phyloP scores from a whole-genome alignment of 2,888 invertebrate genomes.

The Mythimna albipuncta region DNA sequence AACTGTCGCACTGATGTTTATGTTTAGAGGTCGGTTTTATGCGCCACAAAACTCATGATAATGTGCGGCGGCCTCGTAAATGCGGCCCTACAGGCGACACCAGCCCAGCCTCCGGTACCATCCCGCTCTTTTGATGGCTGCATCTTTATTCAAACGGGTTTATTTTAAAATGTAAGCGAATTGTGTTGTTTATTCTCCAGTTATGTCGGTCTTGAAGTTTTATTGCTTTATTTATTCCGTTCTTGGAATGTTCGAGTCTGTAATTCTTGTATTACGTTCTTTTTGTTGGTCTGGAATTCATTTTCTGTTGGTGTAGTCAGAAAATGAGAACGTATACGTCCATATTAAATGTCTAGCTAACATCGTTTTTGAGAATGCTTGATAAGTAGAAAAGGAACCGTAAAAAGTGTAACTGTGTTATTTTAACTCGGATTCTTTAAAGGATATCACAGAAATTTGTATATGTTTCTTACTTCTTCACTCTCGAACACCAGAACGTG shows the following conservation, averaged over 20 bases:
- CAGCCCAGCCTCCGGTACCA: background rate
- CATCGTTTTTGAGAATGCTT: background rate
- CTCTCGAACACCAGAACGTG: too few relatives aligned
- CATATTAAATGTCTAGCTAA: background rate
- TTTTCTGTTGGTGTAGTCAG: background rate
- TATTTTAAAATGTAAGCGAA: constrained; percentile 56
- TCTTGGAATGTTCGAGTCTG: constrained; percentile 17
- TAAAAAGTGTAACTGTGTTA: background rate
- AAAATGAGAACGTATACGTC: background rate
- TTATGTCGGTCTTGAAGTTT: constrained; percentile 37
- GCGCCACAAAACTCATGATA: constrained; percentile 63
- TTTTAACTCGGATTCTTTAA: background rate
- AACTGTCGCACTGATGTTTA: constrained; percentile 55
- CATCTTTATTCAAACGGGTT: constrained; percentile 50
- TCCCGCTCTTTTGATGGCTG: constrained; percentile 41
- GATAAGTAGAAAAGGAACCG: background rate
- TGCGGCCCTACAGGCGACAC: background rate
- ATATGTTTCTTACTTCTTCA: too few relatives aligned
- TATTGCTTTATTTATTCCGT: constrained; percentile 44
- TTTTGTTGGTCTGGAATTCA: background rate
- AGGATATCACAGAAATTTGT: too few relatives aligned
- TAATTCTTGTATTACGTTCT: constrained; percentile 10
- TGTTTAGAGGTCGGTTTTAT: constrained; percentile 57
- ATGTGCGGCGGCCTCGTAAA: constrained; percentile 57
- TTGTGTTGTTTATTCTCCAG: constrained; percentile 46